phyloP scores from a whole-genome alignment of 2,797 vertebrate genomes.

The Otolemur crassicaudatus region DNA sequence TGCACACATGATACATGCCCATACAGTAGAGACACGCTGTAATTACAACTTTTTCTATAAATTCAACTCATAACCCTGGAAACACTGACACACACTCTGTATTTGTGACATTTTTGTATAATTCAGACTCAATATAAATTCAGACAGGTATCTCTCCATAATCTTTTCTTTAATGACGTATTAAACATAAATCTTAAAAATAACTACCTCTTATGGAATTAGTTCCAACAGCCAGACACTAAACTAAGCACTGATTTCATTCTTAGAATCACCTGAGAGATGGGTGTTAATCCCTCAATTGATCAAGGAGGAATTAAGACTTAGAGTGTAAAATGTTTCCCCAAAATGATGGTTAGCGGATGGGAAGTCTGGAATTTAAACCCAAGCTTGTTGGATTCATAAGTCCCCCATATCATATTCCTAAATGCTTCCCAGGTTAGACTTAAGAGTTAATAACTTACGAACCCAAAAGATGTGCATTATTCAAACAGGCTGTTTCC shows the following conservation, averaged over 20 bases:
- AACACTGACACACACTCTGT: neutral
- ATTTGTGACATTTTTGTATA: neutral
- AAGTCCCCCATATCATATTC: neutral
- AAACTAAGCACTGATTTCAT: conserved; percentile 38
- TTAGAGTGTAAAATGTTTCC: neutral
- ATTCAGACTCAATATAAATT: neutral
- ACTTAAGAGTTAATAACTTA: conserved; percentile 49
- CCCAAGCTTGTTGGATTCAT: neutral
- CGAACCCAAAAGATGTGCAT: neutral
- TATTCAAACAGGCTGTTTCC: conserved; percentile 53
- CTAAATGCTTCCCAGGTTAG: neutral
- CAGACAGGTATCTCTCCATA: neutral
- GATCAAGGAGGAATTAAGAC: conserved; percentile 18
- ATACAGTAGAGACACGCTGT: neutral
- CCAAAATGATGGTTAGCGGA: neutral
- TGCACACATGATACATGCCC: neutral
- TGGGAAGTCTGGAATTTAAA: neutral
- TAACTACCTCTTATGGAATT: neutral
- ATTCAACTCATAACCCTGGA: neutral
- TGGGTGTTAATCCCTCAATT: neutral
- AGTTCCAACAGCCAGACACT: neutral
- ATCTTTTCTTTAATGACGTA: neutral
- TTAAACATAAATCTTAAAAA: conserved; percentile 41
- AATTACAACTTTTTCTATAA: neutral
- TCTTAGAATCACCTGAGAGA: neutral